A percentile compares a stretch with the other conserved stretches of the same genome.
phyloP scores from a whole-genome alignment of 2,888 invertebrate genomes.

The Deilephila porcellus region DNA sequence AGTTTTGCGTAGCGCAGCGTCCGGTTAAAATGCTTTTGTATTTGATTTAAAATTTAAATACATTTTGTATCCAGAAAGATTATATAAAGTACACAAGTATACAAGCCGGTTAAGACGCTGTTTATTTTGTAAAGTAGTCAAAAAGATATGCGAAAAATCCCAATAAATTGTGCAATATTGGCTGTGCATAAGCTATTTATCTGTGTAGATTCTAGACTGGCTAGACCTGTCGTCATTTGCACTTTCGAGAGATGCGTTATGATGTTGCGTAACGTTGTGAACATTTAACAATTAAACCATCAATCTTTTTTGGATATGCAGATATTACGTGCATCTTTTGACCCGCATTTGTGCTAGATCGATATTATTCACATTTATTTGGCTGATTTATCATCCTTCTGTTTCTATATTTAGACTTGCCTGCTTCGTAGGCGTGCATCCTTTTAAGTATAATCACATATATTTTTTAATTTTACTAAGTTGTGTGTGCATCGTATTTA shows the following conservation, averaged over 20 bases:
- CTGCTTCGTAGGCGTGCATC: neutral
- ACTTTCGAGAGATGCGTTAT: conserved; percentile 57
- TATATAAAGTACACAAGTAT: too few relatives aligned
- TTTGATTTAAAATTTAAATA: neutral
- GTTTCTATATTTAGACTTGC: neutral
- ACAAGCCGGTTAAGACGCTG: too few relatives aligned
- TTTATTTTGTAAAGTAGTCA: neutral
- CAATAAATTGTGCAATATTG: conserved; percentile 14
- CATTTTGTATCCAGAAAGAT: neutral
- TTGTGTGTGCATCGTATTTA: neutral
- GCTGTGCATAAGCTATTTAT: neutral
- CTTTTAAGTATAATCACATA: neutral
- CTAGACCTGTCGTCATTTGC: conserved; percentile 44
- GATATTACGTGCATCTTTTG: conserved; percentile 57
- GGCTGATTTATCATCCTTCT: neutral
- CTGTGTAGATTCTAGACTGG: conserved; percentile 32
- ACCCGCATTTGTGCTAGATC: conserved; percentile 47
- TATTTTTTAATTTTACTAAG: neutral
- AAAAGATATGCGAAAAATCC: neutral
- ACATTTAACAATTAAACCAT: conserved; percentile 64
- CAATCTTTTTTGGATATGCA: conserved; percentile 53
- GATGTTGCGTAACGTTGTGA: conserved; percentile 56
- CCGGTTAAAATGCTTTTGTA: neutral
- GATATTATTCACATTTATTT: neutral
- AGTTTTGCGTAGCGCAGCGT: neutral